Percentiles rank a stretch among this genome's conserved stretches.
phyloP scores from a whole-genome alignment of 2,797 vertebrate genomes.

The Tragopan temminckii region DNA sequence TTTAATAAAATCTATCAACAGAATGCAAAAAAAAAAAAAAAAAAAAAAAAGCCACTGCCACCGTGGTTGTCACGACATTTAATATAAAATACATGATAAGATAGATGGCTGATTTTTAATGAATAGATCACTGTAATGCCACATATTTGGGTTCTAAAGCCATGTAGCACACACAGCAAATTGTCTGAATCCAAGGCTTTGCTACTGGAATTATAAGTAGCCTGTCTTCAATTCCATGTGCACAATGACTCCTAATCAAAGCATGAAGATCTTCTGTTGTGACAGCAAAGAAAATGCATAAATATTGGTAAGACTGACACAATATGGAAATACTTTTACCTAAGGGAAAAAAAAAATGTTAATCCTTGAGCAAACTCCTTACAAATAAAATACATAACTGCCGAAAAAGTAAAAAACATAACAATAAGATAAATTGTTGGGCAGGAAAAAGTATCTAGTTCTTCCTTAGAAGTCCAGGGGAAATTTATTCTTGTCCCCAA shows the following conservation, averaged over 20 bases:
- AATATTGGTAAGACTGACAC: background rate
- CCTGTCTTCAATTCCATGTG: background rate
- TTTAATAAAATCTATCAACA: constrained; percentile 20
- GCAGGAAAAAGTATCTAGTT: background rate
- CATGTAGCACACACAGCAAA: background rate
- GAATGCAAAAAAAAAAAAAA: background rate
- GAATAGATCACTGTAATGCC: background rate
- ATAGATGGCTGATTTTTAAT: constrained; percentile 36
- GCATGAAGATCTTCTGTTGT: background rate
- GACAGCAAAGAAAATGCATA: background rate
- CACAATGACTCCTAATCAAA: background rate
- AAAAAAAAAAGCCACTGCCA: background rate
- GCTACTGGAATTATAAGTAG: constrained; percentile 29
- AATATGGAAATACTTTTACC: background rate
- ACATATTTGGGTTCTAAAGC: constrained; percentile 18
- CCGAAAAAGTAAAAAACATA: background rate
- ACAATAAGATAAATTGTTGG: background rate
- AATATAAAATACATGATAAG: constrained; percentile 22
- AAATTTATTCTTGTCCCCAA: background rate
- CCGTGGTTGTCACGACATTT: constrained; percentile 1
- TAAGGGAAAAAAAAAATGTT: background rate
- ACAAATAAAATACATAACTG: background rate
- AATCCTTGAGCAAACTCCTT: background rate
- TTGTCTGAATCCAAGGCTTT: background rate
- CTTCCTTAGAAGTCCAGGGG: background rate